Conservation (phyloP, 1,140 invertebrate species). For the Leptopilina boulardi region DNA sequence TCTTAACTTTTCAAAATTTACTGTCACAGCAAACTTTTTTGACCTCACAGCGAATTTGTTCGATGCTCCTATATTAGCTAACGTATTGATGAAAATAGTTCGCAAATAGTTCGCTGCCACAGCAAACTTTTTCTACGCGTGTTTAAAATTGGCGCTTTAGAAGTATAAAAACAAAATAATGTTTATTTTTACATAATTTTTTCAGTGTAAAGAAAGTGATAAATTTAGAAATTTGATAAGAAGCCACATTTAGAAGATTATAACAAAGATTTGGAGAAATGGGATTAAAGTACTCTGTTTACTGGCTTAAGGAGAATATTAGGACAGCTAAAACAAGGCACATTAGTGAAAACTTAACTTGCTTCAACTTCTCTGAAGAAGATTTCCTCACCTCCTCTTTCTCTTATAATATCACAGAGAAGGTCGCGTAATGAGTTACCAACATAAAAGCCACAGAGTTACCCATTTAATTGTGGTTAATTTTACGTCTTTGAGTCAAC, state of each 20-base stretch:
- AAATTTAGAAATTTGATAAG: conserved; percentile 3
- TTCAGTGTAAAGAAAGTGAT: not conserved
- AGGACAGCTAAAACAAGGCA: conserved; percentile 69
- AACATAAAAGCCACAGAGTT: conserved; percentile 57
- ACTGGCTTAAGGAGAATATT: conserved; percentile 67
- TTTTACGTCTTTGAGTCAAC: conserved; percentile 52
- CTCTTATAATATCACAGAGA: conserved; percentile 43
- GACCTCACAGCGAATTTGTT: too few species aligned
- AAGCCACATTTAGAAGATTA: not conserved
- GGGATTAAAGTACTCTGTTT: conserved; percentile 58
- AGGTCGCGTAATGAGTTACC: conserved; percentile 56
- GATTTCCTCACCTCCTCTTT: conserved; percentile 51
- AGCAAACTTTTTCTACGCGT: too few species aligned
- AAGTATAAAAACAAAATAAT: not conserved
- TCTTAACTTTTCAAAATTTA: too few species aligned
- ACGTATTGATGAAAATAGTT: too few species aligned
- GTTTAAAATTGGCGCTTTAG: too few species aligned
- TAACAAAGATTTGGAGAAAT: conserved; percentile 39
- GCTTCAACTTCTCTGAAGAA: conserved; percentile 61
- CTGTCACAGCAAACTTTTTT: too few species aligned
- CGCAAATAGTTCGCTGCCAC: too few species aligned
- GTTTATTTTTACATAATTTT: not conserved
- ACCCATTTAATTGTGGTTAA: conserved; percentile 65
- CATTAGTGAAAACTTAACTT: conserved; percentile 74
- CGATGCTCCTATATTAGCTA: too few species aligned